Percentiles rank a stretch among this genome's conserved stretches.
Conservation (phyloP, 2,888 invertebrate species). For the Mesoligia furuncula region DNA sequence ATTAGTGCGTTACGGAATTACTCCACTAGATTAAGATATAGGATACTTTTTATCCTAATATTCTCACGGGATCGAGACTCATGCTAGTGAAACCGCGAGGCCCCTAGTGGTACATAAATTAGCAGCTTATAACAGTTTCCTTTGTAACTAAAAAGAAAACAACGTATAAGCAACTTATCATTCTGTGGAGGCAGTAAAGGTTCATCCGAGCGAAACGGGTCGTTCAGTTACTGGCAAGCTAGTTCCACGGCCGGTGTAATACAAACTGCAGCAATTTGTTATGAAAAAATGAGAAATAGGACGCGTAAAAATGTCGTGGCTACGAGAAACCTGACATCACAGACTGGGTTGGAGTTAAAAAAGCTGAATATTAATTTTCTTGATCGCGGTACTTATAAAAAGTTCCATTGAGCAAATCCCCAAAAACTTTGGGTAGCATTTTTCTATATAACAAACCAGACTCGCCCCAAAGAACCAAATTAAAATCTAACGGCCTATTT, state of each 20-base stretch:
- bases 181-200: constrained; percentile 30
- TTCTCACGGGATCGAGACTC: too few species aligned
- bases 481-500: too few species aligned
- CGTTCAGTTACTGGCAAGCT: constrained; percentile 30
- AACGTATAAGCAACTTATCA: constrained; percentile 33
- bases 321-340: neutral
- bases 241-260: constrained; percentile 1
- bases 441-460: neutral
- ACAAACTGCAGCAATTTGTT: constrained; percentile 40
- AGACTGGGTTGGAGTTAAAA: neutral
- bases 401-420: neutral
- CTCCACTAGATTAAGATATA: too few species aligned
- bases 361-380: neutral
- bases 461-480: neutral
- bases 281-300: constrained; percentile 9
- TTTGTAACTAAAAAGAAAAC: constrained; percentile 22
- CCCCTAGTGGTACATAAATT: constrained; percentile 7
- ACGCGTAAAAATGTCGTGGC: constrained; percentile 14
- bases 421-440: too few species aligned
- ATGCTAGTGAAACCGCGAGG: too few species aligned
- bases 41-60: too few species aligned
- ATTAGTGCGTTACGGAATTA: too few species aligned
- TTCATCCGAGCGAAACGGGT: constrained; percentile 38
- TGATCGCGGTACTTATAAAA: neutral
- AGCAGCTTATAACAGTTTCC: neutral